Evolutionary conservation across 2,888 invertebrate genomes (phyloP), one percentile per base, ranked within the genome.

Genomic region (Argyra leucocephala): DNA sequence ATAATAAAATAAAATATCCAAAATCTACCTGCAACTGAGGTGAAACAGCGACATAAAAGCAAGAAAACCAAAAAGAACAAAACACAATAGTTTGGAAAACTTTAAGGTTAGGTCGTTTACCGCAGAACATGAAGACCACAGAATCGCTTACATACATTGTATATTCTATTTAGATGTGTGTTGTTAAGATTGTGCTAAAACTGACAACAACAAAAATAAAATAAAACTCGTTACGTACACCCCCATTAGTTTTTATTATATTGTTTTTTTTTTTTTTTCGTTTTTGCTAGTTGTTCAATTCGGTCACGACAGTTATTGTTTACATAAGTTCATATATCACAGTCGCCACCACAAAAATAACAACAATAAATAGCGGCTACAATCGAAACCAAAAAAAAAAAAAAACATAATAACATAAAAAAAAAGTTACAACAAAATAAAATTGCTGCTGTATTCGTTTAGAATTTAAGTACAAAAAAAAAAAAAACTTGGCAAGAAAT

Each of bases 81-180:
- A n/a, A n/a, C n/a, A n/a, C n/a, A n/a, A n/a, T n/a, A n/a, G n/a
- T n/a, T n/a, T n/a, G n/a, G n/a, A n/a, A n/a, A n/a, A 31, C 7
- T 48, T 48, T 48, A 48, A 48, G 48, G 48, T 48, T 48, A 48
- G 48, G 48, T 18, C 48, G 18, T 48, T 48, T 48, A 48, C 48
- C 48, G 48, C 5, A 48, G 48, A 48, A 48, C 48, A 48, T 48
- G 48, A 48, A 5, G 48, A 48, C 12, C 31, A 31, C 31, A 31
- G 12, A 31, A 31, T 31, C 10, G 31, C 5, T 48, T 48, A 18
- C 48, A 48, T 48, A 18, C 2, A 48, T 18, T 5, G 12, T 48
- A 18, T 18, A 18, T 37, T 10, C 37, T 10, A 37, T 37, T 37
- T 37, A n/a, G 3, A 18, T 48, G 15, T 48, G 5, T 48, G 12